Percentiles rank a stretch among this genome's conserved stretches.
These are phyloP conservation scores for Drosophila rufa DNA, from an alignment of 1,140 invertebrate genomes.

Conservation along the genomic window DNA sequence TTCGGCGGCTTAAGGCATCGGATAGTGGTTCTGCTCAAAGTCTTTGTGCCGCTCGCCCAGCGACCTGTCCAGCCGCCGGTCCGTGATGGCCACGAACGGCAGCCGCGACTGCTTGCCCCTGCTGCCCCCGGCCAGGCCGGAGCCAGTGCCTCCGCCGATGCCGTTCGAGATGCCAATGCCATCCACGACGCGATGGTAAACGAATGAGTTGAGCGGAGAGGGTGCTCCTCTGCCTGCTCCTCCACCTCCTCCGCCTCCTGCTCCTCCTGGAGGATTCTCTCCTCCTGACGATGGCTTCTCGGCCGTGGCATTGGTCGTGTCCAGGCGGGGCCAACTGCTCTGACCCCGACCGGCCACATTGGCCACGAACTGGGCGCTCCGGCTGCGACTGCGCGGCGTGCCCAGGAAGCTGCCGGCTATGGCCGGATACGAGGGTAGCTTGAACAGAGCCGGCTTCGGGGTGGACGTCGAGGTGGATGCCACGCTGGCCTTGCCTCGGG, in stretches of 20 bases:
- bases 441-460: constrained; percentile 65
- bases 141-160: neutral
- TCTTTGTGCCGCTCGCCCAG: constrained; percentile 72
- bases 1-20: constrained; percentile 76
- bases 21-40: constrained; percentile 83
- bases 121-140: constrained; percentile 40
- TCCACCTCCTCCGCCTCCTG: neutral
- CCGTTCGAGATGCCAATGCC: constrained; percentile 19
- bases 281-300: constrained; percentile 11
- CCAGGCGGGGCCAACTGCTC: constrained; percentile 34
- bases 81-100: constrained; percentile 82
- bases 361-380: constrained; percentile 75
- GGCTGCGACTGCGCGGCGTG: constrained; percentile 74
- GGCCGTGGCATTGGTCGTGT: constrained; percentile 14
- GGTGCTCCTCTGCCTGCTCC: constrained; percentile 11
- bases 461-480: constrained; percentile 18
- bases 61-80: constrained; percentile 72
- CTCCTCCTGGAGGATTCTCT: neutral
- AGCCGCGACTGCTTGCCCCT: constrained; percentile 71
- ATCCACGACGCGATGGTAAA: constrained; percentile 80
- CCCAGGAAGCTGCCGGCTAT: constrained; percentile 67
- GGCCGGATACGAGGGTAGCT: constrained; percentile 72
- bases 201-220: constrained; percentile 71
- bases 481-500: constrained; percentile 23
- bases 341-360: constrained; percentile 68